Evolutionary conservation across 2,113 vertebrate genomes (phyloP).

Genomic region (Cariama cristata): DNA sequence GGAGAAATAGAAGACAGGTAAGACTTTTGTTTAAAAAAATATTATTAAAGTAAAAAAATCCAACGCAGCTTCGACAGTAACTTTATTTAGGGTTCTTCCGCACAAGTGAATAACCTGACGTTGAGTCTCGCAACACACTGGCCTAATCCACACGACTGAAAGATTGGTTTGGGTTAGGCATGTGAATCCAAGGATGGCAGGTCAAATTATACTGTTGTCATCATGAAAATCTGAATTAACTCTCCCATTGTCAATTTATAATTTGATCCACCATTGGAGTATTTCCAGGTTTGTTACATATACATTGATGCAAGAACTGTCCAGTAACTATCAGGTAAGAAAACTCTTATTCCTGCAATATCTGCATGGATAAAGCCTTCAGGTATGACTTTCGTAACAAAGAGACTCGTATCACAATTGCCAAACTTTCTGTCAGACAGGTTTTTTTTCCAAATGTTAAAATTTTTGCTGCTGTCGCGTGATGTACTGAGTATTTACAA

Average conservation of each 20-base stretch:
- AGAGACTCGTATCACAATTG: background rate
- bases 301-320: background rate
- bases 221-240: background rate
- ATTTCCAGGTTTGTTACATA: background rate
- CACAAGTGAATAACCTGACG: background rate
- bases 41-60: background rate
- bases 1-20: background rate
- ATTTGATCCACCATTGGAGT: background rate
- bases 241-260: background rate
- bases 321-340: background rate
- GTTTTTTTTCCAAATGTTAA: background rate
- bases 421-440: background rate
- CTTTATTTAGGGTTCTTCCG: background rate
- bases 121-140: background rate
- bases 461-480: accelerated
- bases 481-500: background rate
- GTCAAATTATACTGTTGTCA: background rate
- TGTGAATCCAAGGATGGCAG: background rate
- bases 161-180: background rate
- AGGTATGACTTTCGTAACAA: background rate
- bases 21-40: background rate
- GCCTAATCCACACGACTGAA: background rate
- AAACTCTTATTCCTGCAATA: background rate
- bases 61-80: background rate
- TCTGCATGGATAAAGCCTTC: background rate